A percentile compares a stretch with the other conserved stretches of the same genome.
phyloP scores from a whole-genome alignment of 2,113 vertebrate species.

The Paramormyrops kingsleyae region DNA sequence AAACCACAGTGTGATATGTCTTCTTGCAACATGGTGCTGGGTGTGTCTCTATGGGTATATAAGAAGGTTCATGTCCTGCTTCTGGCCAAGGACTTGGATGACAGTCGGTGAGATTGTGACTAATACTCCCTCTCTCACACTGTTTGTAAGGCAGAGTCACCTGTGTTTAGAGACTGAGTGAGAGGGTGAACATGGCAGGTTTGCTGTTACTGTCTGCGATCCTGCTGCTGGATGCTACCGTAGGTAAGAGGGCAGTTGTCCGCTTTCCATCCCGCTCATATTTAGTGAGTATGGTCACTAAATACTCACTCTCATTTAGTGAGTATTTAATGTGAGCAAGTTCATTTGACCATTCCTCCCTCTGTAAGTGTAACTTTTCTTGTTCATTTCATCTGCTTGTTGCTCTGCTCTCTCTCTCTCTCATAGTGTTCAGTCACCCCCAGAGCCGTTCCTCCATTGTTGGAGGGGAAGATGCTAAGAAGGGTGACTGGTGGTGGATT shows the following conservation, averaged over 20 bases:
- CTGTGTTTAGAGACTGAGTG: not conserved
- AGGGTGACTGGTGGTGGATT: not conserved
- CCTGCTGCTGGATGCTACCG: not conserved
- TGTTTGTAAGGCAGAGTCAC: not conserved
- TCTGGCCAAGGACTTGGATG: not conserved
- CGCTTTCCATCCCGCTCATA: no score
- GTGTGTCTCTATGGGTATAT: not conserved
- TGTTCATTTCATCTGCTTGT: no score
- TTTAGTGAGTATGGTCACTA: not conserved
- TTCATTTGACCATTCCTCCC: no score
- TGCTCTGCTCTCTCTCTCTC: no score
- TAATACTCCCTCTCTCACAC: not conserved
- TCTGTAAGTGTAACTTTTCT: no score
- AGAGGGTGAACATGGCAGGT: not conserved
- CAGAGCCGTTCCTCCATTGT: not conserved
- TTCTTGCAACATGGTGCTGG: not conserved
- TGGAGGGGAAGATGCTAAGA: not conserved
- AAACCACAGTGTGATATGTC: not conserved
- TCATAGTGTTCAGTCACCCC: not conserved
- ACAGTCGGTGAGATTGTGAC: not conserved
- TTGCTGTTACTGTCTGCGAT: not conserved
- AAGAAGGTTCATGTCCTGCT: not conserved
- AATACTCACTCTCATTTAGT: no score
- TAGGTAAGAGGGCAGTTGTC: not conserved
- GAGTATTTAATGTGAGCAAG: no score